Evolutionary conservation across 1,140 invertebrate genomes (phyloP), one percentile per base, ranked within the genome.

Genomic region (Brachionus manjavacas): DNA sequence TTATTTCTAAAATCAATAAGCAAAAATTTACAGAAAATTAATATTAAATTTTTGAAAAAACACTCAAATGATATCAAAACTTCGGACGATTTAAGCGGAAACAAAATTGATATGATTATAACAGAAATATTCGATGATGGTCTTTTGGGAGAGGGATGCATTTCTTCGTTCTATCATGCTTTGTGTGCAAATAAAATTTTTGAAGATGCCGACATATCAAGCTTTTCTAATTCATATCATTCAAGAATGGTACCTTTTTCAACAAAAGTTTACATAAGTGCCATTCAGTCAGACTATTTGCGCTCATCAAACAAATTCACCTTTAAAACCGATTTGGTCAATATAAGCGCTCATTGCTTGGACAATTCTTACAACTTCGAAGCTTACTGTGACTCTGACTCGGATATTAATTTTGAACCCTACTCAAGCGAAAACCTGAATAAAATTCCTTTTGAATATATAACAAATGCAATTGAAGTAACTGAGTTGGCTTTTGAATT

Each of bases 101-200:
- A 23, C n/a, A 60, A 60, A 41, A 68, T 81, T 31, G 79, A 81
- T 81, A 43, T 81, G 12, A 81, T 81, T 35, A 81, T 81, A 20
- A 64, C 49, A 23, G 79, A 81, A 35, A 81, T 81, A 81, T 81
- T 81, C n/a, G 79, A 81, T 46, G 79, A 81, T 46, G 79, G 49
- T 12, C 39, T 81, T 0, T 16, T 81, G 1, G 79, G 79, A 9
- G 79, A 81, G 39, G 79, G 52, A 4, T 81, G 79, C 16, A 25
- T 81, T 20, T 25, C 20, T 23, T 43, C 72, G 28, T 76, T 76
- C 52, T 76, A 76, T 76, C 16, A 76, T 76, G 39, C 43, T 28
- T 49, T 76, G 23, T 46, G 49, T 81, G n/a, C 35, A 31, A 60
- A 81, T 6, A 68, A 81, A 23, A 52, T 81, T 8, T 46, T 14